These are phyloP conservation scores for Cryptoblepharus egeriae DNA, from an alignment of 2,797 vertebrate genomes.

Conservation along the genomic window DNA sequence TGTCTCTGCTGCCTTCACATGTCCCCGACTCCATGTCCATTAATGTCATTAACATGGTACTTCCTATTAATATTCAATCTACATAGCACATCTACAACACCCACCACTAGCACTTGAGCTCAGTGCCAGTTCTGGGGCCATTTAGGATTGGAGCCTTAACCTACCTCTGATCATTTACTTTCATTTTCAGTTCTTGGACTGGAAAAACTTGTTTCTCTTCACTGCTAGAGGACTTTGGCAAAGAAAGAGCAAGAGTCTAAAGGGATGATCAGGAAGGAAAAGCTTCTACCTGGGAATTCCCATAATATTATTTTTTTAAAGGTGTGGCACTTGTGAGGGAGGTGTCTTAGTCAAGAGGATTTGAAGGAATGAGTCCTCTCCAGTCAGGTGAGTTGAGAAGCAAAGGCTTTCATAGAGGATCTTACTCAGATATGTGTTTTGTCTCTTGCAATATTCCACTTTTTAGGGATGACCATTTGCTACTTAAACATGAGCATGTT, in stretches of 20 bases:
- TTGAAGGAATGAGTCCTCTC: slow-evolving; percentile 6
- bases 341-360: slow-evolving; percentile 15
- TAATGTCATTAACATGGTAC: too few species aligned
- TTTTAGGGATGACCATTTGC: not conserved
- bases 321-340: not conserved
- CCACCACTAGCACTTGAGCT: too few species aligned
- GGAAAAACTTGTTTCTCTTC: slow-evolving; percentile 12
- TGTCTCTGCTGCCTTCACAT: not conserved
- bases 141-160: not conserved
- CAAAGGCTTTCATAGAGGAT: not conserved
- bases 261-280: not conserved
- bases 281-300: not conserved
- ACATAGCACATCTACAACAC: too few species aligned
- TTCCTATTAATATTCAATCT: too few species aligned
- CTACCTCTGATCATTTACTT: not conserved
- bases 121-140: too few species aligned
- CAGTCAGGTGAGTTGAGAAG: not conserved
- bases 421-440: slow-evolving; percentile 1
- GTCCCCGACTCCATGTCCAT: too few species aligned
- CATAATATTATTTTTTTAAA: slow-evolving; percentile 3
- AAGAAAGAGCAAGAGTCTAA: slow-evolving; percentile 22
- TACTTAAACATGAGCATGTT: not conserved
- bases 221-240: not conserved
- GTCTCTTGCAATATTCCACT: not conserved
- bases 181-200: not conserved